phyloP scores from a whole-genome alignment of 2,797 vertebrate genomes.

The Tragopan temminckii region DNA sequence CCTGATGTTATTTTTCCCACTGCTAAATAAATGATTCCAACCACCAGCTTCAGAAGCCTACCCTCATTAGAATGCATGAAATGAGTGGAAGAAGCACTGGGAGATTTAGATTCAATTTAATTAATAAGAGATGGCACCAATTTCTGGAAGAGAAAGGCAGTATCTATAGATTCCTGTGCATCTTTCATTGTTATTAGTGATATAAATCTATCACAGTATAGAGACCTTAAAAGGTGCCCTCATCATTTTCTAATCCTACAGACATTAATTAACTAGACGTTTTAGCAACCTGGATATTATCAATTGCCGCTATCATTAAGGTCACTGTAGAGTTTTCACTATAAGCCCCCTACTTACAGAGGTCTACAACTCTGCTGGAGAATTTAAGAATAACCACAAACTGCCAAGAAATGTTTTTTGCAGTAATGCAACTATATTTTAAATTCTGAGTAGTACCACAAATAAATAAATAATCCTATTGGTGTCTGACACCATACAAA shows the following conservation, averaged over 20 bases:
- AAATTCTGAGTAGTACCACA: background rate
- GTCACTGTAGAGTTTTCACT: constrained; percentile 10
- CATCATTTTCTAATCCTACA: constrained; percentile 58
- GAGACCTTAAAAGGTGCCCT: constrained; percentile 44
- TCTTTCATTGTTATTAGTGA: constrained; percentile 64
- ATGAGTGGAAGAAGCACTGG: constrained; percentile 63
- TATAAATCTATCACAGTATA: constrained; percentile 62
- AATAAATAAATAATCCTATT: background rate
- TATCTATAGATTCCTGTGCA: constrained; percentile 44
- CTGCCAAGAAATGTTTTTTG: background rate
- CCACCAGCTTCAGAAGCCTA: constrained; percentile 33
- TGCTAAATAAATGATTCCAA: constrained; percentile 75
- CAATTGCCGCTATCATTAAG: constrained; percentile 20
- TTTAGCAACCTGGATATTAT: constrained; percentile 26
- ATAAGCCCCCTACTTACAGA: background rate
- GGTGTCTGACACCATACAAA: background rate
- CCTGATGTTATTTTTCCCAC: constrained; percentile 72
- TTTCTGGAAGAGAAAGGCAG: constrained; percentile 59
- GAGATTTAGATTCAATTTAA: constrained; percentile 77
- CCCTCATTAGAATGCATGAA: constrained; percentile 80
- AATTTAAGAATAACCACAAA: background rate
- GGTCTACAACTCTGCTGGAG: constrained; percentile 3
- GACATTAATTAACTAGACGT: constrained; percentile 59
- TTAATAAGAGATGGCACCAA: constrained; percentile 68
- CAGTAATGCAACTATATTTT: background rate